These are phyloP conservation scores for Nycticorax nycticorax DNA, from an alignment of 2,113 vertebrate species.

Conservation along the genomic window DNA sequence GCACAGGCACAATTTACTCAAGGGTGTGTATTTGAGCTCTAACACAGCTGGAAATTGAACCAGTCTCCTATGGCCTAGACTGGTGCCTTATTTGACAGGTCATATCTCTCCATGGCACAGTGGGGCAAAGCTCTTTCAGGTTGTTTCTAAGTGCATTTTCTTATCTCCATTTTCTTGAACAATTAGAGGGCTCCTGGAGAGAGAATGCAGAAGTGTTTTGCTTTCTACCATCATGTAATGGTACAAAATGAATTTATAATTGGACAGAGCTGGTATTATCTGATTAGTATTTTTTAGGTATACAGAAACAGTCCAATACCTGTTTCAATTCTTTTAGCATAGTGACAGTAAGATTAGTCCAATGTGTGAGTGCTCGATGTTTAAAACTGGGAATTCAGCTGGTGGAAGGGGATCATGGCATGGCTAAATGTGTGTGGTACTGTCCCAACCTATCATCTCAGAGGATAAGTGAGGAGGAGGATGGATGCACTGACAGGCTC, in stretches of 20 bases:
- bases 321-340: not conserved
- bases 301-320: not conserved
- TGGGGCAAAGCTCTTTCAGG: not conserved
- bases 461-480: not conserved
- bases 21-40: not conserved
- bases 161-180: not conserved
- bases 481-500: fast-evolving
- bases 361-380: not conserved
- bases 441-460: not conserved
- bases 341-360: not conserved
- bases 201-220: not conserved
- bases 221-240: not conserved
- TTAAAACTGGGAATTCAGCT: not conserved
- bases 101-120: not conserved
- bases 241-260: not conserved
- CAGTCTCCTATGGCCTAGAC: not conserved
- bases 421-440: not conserved
- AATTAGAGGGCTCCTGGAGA: not conserved
- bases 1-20: not conserved
- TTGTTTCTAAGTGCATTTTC: not conserved
- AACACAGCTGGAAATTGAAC: not conserved
- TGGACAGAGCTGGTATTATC: not conserved
- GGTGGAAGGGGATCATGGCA: not conserved
- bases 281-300: not conserved
- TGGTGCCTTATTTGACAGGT: not conserved